These are phyloP conservation scores for Dione juno DNA, from an alignment of 2,888 invertebrate genomes.

Conservation along the genomic window DNA sequence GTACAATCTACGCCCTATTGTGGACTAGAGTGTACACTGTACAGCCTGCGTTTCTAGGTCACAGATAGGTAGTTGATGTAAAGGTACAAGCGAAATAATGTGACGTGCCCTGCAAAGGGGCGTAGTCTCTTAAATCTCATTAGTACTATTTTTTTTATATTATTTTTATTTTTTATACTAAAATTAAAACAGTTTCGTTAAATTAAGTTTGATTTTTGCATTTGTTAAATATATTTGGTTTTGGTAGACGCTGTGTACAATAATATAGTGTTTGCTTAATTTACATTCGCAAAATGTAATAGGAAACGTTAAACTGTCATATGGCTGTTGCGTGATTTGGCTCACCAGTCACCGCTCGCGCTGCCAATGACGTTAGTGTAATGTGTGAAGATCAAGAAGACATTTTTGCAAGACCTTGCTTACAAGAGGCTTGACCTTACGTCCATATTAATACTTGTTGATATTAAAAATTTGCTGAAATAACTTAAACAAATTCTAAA, in stretches of 20 bases:
- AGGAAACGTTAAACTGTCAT: constrained; percentile 10
- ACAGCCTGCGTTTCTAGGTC: constrained; percentile 45
- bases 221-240: not conserved
- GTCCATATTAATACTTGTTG: not conserved
- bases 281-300: not conserved
- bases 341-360: too few species aligned
- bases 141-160: not conserved
- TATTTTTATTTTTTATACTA: not conserved
- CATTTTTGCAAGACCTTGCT: not conserved
- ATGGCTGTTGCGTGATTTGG: constrained; percentile 9
- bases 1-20: constrained; percentile 42
- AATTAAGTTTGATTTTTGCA: not conserved
- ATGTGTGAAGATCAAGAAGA: constrained; percentile 5
- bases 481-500: not conserved
- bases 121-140: constrained; percentile 17
- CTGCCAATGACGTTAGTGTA: constrained; percentile 4
- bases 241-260: not conserved
- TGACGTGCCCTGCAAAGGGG: constrained; percentile 24
- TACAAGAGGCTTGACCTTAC: not conserved
- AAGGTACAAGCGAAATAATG: constrained; percentile 36
- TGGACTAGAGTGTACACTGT: constrained; percentile 34
- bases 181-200: not conserved
- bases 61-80: constrained; percentile 39
- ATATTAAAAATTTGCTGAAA: too few species aligned
- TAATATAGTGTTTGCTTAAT: not conserved